Evolutionary conservation across 1,140 invertebrate genomes (phyloP), one percentile per base, ranked within the genome.

Genomic region (Neodiprion fabricii): DNA sequence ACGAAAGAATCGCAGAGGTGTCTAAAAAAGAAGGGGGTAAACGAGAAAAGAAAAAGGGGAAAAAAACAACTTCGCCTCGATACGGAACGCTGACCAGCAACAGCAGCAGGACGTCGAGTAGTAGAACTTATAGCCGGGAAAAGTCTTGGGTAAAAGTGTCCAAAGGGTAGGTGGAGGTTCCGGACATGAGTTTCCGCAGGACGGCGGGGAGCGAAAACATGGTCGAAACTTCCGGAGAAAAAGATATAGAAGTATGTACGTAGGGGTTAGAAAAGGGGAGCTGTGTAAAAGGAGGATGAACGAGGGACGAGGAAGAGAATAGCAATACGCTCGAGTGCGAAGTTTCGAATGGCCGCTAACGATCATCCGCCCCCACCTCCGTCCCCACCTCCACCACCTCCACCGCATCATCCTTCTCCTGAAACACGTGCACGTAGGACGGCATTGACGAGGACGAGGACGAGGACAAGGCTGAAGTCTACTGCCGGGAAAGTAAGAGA

Each of bases 311-410:
- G 28, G 70, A 80, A 73, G 76, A 77, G 78, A 77, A 76, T 78
- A 78, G 79, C 75, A 80, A 84, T 82, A 82, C 79, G 78, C 76
- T 79, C 79, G 76, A 82, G 79, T 81, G 82, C 81, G 77, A 84
- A 84, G 79, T 84, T 84, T 78, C 79, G 79, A 81, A 83, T 82
- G 79, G 84, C 81, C 81, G 78, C 81, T 85, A 84, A 85, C 83
- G 83, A 84, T 85, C 81, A 76, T 78, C 72, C 68, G n/a, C 53
- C 11, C 53, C 53, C 82, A 83, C 80, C 79, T 81, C 71, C 75
- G 70, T 68, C 79, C 78, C 76, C 76, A 76, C 79, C 79, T 79
- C 75, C 79, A 81, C 77, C 78, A 75, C 75, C 72, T 74, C 77
- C 74, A 71, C 70, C 70, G 66, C 69, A 66, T 48, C 72, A 67